Evolutionary conservation across 2,888 invertebrate species (phyloP), one percentile per base, ranked within the genome.

Genomic region (Camponotus fellah): DNA sequence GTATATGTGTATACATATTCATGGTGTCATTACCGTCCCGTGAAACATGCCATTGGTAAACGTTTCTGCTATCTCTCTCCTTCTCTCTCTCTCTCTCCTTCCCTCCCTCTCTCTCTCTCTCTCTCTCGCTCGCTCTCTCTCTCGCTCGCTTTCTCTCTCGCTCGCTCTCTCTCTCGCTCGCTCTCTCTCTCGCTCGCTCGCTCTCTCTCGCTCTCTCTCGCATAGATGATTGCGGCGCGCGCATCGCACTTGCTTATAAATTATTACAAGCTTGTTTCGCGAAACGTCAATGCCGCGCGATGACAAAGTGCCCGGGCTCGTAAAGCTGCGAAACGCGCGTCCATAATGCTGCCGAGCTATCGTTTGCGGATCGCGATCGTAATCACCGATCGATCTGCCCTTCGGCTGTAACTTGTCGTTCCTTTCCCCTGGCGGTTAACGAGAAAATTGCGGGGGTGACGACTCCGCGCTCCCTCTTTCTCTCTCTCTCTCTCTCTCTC

Each of bases 41-140:
- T 92, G 93, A 92, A 93, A 92, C 93, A 93, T 88, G 92, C 91
- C 90, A 90, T 90, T 91, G 92, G 91, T 93, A 93, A 93, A 92
- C 93, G 93, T 91, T 93, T 90, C 91, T 90, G 91, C 86, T 89
- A 90, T 88, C 56, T 9, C 90, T 86, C 84, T n/a, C 8, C 62
- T 10, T 3, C 8, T n/a, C 34, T 6, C 34, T 64, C 65, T 37
- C 43, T 37, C 72, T 56, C 56, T 56, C 89, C 21, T 37, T 89
- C 90, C 86, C 84, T 37, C 17, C 84, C 26, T 9, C 17, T 85
- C 40, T 14, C 17, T 37, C 56, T 72, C 40, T 72, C 40, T 81
- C 58, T 43, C 56, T 14, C 71, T n/a, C 53, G 21, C 49, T 71
- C 53, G 46, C 65, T n/a, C 58, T 37, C 17, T 40, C 26, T n/a